Percentiles rank a stretch among this genome's conserved stretches.
Evolutionary conservation across 2,113 vertebrate genomes (phyloP).

Genomic region (Onychorhynchus coronatus): DNA sequence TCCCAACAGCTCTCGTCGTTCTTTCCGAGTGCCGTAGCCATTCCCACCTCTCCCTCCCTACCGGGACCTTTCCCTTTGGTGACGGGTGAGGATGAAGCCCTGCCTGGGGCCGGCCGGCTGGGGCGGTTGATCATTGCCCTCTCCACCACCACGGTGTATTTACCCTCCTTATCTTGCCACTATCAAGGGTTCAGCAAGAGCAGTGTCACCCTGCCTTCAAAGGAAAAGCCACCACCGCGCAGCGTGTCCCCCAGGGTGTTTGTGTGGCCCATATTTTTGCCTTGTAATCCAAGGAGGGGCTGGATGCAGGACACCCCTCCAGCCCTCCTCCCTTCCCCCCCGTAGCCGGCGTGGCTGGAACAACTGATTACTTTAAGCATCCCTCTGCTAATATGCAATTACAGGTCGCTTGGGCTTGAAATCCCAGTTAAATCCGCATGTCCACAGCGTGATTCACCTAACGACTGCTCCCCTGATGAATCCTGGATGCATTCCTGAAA

Average conservation of each 20-base stretch:
- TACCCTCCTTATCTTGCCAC: conserved; percentile 1
- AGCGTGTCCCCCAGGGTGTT: background rate
- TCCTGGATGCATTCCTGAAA: conserved; percentile 29
- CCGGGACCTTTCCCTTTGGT: background rate
- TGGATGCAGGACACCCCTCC: background rate
- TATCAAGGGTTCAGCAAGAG: background rate
- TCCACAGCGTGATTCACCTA: conserved; percentile 6
- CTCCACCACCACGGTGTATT: background rate
- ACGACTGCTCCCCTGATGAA: background rate
- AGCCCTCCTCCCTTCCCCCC: conserved; percentile 8
- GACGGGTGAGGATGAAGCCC: background rate
- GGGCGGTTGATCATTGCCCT: conserved; percentile 21
- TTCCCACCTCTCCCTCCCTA: background rate
- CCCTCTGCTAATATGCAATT: conserved; percentile 10
- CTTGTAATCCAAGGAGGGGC: conserved; percentile 29
- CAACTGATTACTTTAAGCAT: conserved; percentile 43
- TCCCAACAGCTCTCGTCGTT: background rate
- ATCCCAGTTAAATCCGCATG: conserved; percentile 26
- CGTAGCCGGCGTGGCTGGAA: background rate
- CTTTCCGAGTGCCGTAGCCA: accelerated
- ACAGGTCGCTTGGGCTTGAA: conserved; percentile 36
- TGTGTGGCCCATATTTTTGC: background rate
- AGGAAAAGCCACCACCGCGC: background rate
- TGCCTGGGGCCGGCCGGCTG: accelerated
- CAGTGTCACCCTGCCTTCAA: conserved; percentile 57